phyloP scores from a whole-genome alignment of 2,888 invertebrate genomes.

The Hypercompe scribonia region DNA sequence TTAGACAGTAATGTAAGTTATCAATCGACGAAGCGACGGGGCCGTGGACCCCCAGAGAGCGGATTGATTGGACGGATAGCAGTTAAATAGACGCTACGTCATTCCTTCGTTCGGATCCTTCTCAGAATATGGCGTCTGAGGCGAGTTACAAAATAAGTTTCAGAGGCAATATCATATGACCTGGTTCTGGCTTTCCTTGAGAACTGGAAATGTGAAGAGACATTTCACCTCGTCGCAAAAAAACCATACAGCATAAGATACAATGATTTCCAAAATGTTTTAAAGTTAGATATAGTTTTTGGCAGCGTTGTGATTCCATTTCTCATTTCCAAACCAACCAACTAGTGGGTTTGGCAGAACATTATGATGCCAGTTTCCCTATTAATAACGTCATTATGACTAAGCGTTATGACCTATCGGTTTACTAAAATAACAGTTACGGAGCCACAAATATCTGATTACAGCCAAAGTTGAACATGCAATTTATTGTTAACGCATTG shows the following conservation, averaged over 20 bases:
- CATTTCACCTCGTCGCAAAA: background rate
- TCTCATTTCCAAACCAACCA: slow-evolving; percentile 16
- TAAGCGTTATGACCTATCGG: slow-evolving; percentile 18
- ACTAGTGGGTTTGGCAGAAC: slow-evolving; percentile 19
- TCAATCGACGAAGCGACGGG: background rate
- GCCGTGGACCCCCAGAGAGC: too few relatives aligned
- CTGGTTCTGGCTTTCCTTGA: too few relatives aligned
- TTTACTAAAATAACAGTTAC: slow-evolving; percentile 24
- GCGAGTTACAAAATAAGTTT: too few relatives aligned
- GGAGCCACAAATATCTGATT: slow-evolving; percentile 18
- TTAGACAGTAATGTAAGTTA: background rate
- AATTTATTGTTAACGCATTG: slow-evolving; percentile 8
- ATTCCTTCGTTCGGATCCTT: too few relatives aligned
- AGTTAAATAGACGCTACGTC: too few relatives aligned
- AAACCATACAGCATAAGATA: background rate
- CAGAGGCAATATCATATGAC: too few relatives aligned
- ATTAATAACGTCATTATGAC: slow-evolving; percentile 27
- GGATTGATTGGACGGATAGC: too few relatives aligned
- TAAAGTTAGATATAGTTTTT: background rate
- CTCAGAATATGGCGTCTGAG: too few relatives aligned
- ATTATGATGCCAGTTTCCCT: slow-evolving; percentile 24
- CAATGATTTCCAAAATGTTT: background rate
- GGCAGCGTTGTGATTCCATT: slow-evolving; percentile 13
- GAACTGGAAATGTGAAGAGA: background rate
- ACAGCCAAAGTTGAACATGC: slow-evolving; percentile 13